These are phyloP conservation scores for Dromiciops gliroides DNA, from an alignment of 2,113 vertebrate genomes.

Conservation along the genomic window DNA sequence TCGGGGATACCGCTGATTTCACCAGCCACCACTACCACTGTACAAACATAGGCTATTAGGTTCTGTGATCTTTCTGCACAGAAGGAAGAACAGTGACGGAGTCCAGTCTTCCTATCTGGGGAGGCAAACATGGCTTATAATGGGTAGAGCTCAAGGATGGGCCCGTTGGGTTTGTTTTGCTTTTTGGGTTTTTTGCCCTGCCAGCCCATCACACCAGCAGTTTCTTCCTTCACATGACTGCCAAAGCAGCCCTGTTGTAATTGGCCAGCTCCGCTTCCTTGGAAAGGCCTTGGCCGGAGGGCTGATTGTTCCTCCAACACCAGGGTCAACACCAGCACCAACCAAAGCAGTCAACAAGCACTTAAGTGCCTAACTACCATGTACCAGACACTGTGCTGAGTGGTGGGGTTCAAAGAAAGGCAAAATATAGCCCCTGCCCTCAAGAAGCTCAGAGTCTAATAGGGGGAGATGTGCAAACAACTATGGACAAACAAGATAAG, in stretches of 20 bases:
- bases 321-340: conserved; percentile 4
- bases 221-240: conserved; percentile 9
- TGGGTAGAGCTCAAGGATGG: conserved; percentile 32
- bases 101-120: conserved; percentile 33
- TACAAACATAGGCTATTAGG: not conserved
- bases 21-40: too few species aligned
- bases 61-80: not conserved
- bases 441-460: not conserved
- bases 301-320: conserved; percentile 9
- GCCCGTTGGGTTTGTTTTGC: not conserved
- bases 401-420: not conserved
- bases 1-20: not conserved
- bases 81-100: not conserved
- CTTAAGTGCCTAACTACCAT: not conserved
- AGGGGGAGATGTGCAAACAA: not conserved
- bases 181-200: not conserved
- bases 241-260: not conserved
- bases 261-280: not conserved
- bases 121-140: conserved; percentile 34
- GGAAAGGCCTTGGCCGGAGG: conserved; percentile 7
- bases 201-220: not conserved
- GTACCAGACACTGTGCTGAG: too few species aligned
- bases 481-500: not conserved
- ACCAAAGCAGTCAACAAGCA: not conserved
- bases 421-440: not conserved